Evolutionary conservation across 2,797 vertebrate species (phyloP).

Genomic region (Eulemur mongoz): DNA sequence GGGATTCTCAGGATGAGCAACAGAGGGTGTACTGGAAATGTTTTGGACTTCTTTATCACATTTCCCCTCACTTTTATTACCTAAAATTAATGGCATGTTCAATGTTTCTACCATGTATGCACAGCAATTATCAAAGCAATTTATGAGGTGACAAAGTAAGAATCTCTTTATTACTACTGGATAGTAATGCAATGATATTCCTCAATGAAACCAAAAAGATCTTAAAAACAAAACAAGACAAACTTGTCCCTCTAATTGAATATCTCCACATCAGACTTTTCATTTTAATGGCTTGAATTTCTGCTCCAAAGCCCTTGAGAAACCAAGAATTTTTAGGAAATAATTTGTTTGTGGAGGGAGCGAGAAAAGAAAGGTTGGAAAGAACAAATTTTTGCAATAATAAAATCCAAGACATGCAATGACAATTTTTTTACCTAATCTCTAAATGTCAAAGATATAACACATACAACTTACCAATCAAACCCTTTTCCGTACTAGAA

Average conservation of each 20-base stretch:
- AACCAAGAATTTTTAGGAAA: background rate
- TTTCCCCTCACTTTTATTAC: background rate
- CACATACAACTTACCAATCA: conserved; percentile 94
- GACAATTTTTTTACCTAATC: conserved; percentile 49
- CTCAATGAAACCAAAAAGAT: background rate
- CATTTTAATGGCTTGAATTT: background rate
- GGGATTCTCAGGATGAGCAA: background rate
- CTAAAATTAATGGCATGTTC: background rate
- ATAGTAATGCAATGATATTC: background rate
- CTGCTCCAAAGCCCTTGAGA: background rate
- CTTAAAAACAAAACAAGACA: background rate
- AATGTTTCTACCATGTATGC: background rate
- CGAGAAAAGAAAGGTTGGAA: background rate
- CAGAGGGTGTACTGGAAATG: background rate
- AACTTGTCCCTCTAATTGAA: background rate
- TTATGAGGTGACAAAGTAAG: background rate
- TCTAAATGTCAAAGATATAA: conserved; percentile 62
- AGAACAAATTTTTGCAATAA: background rate
- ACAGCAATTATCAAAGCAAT: background rate
- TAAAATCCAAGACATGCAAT: conserved; percentile 70
- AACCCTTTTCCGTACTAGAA: conserved; percentile 96
- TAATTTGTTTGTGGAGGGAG: background rate
- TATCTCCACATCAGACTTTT: background rate
- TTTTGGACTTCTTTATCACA: background rate
- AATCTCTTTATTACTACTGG: background rate